phyloP scores from a whole-genome alignment of 1,140 invertebrate genomes.

The Papilio glaucus region DNA sequence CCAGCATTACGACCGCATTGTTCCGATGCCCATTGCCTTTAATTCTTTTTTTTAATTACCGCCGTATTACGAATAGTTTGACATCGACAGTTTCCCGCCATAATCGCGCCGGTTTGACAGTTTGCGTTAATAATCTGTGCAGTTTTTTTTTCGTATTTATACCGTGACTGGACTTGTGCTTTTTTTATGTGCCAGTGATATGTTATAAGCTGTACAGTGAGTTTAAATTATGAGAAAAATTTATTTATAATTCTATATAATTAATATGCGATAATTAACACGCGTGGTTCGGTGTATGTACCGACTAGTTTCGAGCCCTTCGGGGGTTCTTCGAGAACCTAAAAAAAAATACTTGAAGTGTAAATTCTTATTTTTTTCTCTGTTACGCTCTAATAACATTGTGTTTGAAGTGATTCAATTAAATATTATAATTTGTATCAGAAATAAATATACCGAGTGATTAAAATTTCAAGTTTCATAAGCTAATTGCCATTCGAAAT shows the following conservation, averaged over 20 bases:
- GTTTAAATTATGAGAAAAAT: conserved; percentile 2
- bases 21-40: conserved; percentile 17
- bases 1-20: conserved; percentile 26
- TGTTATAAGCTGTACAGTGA: not conserved
- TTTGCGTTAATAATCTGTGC: conserved; percentile 4
- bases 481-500: conserved; percentile 40
- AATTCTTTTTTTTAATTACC: conserved; percentile 22
- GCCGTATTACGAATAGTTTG: conserved; percentile 4
- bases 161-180: not conserved
- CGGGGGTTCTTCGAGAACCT: not conserved
- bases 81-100: conserved; percentile 19
- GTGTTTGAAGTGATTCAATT: not conserved
- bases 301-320: no score
- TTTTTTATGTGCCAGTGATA: conserved; percentile 16
- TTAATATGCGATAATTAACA: no score
- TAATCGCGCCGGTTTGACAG: conserved; percentile 9
- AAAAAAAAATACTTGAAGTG: not conserved
- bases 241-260: no score
- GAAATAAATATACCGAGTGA: not conserved
- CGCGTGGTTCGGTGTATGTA: no score
- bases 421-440: not conserved
- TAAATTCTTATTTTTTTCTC: not conserved
- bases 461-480: conserved; percentile 1
- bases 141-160: not conserved
- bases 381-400: not conserved